These are phyloP conservation scores for Torymus texanus DNA, from an alignment of 2,888 invertebrate genomes.

Conservation along the genomic window DNA sequence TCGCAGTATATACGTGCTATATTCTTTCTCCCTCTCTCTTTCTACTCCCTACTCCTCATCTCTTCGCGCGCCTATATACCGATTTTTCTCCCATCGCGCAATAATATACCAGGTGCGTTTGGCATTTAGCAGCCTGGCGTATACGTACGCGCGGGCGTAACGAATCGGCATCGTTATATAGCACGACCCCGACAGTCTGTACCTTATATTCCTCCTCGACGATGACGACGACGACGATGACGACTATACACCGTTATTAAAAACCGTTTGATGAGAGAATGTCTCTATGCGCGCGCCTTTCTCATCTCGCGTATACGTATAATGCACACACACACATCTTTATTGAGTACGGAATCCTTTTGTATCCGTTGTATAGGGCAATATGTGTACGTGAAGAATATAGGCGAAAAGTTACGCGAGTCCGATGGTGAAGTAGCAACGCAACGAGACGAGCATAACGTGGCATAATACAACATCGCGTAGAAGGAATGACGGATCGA, in stretches of 20 bases:
- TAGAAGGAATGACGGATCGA: slow-evolving; percentile 51
- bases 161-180: slow-evolving; percentile 39
- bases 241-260: no score
- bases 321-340: no score
- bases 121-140: slow-evolving; percentile 23
- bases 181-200: background rate
- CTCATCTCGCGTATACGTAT: no score
- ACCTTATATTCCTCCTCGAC: no score
- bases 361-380: background rate
- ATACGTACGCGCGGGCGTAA: slow-evolving; percentile 25
- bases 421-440: background rate
- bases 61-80: background rate
- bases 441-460: slow-evolving; percentile 37
- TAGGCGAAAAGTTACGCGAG: background rate
- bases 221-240: no score
- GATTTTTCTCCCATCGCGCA: slow-evolving; percentile 18
- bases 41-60: no score
- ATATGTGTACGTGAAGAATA: background rate
- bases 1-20: no score
- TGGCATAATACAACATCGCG: slow-evolving; percentile 4
- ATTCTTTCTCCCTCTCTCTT: no score
- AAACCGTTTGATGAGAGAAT: no score
- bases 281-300: no score
- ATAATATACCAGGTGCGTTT: slow-evolving; percentile 40
- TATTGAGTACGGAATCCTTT: background rate